phyloP scores from a whole-genome alignment of 2,888 invertebrate genomes.

The Epicampocera succincta region DNA sequence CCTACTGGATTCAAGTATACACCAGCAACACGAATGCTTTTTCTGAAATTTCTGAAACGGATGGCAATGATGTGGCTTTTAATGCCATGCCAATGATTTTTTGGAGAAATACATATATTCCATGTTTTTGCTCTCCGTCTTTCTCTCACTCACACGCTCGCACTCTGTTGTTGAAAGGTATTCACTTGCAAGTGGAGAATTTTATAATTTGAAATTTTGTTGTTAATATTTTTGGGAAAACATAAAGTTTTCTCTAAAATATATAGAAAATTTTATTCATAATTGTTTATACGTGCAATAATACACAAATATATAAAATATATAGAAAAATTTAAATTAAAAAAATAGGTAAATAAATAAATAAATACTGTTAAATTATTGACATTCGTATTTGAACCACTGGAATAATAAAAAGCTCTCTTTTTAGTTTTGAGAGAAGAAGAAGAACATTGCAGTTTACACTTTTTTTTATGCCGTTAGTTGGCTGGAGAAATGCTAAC shows the following conservation, averaged over 20 bases:
- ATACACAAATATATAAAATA: too few relatives aligned
- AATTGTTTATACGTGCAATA: too few relatives aligned
- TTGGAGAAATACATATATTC: constrained; percentile 33
- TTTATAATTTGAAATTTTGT: constrained; percentile 18
- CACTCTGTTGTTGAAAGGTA: not conserved
- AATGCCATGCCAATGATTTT: constrained; percentile 30
- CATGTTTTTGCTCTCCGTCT: constrained; percentile 29
- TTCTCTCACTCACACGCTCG: too few relatives aligned
- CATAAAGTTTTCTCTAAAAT: too few relatives aligned
- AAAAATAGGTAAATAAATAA: too few relatives aligned
- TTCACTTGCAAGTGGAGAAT: constrained; percentile 56
- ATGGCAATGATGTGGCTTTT: constrained; percentile 65
- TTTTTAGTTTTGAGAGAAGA: not conserved
- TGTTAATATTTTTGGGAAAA: not conserved
- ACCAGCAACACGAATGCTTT: constrained; percentile 56
- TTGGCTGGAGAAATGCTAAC: constrained; percentile 74
- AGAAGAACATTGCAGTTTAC: not conserved
- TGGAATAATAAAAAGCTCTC: not conserved
- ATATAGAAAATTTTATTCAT: too few relatives aligned
- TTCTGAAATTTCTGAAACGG: constrained; percentile 42
- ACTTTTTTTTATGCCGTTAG: constrained; percentile 11
- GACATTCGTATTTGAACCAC: too few relatives aligned
- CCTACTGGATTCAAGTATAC: constrained; percentile 78
- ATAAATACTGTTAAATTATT: too few relatives aligned
- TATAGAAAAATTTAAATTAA: too few relatives aligned